Evolutionary conservation across 2,888 invertebrate genomes (phyloP), one percentile per base, ranked within the genome.

Genomic region (Mesoligia furuncula): DNA sequence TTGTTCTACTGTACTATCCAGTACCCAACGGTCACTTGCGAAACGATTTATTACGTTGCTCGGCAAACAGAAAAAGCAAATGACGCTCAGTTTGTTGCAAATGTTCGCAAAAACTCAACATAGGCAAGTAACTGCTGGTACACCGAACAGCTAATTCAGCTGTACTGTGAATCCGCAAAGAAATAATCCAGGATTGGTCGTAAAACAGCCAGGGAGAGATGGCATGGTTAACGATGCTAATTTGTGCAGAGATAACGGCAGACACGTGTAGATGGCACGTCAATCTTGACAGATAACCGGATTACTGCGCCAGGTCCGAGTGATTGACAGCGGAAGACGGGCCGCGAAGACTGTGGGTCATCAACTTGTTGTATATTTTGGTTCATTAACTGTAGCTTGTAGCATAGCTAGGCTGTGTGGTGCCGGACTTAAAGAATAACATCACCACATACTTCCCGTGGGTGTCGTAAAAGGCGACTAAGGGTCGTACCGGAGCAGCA

Each of bases 201-300:
- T 87, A 86, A 86, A 85, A 51, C 77, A 79, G 68, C 75, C 77
- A 73, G 66, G 36, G 64, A 64, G 20, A 42, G 57, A 65, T 65
- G 61, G 65, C 71, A 71, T 74, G 76, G 79, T 70, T 79, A 80
- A 84, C 67, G 86, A 77, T 79, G 68, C 79, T 80, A 82, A 87
- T 87, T 85, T 73, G 76, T 69, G 66, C 65, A 65, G 51, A 81
- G 85, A 85, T 87, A 86, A 77, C 70, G 80, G 71, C 57, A 48
- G 75, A 75, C 78, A 88, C 85, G 85, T 85, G 81, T 87, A 83
- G 83, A 67, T 77, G 73, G 74, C 57, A 81, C 80, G 88, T 87
- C 88, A 84, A 83, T 86, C 88, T 87, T 83, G 61, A 79, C 69
- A 85, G 87, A 88, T 89, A 90, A 88, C 71, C 73, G 67, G 86